Base-by-base conservation (phyloP, 2,888 invertebrate species). In the Pheosia gnoma region DNA sequence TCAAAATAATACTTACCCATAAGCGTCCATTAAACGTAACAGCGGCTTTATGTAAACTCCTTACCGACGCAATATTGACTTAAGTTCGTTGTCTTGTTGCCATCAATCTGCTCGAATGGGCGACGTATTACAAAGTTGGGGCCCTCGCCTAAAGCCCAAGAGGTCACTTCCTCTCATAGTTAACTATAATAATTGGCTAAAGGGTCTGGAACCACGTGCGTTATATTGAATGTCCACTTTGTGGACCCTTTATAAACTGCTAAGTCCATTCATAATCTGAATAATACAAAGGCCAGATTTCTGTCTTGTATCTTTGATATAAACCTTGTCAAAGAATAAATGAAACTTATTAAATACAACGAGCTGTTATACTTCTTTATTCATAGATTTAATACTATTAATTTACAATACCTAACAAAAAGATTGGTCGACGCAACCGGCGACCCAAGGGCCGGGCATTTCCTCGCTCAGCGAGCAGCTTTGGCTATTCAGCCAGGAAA, bases 101-200 rank as follows among this genome's bases (percentile, higher is more conserved):
- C 79, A 93, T 93, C 90, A 90, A 91, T 93, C 91, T 90, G 81
- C 80, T 78, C 80, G 87, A 92, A 91, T 90, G 87, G 90, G 81
- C 79, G 77, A 77, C 80, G 80, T 80, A 88, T 89, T 90, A 89
- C 85, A 78, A 87, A 89, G 87, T 89, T 89, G 77, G 79, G 71
- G 78, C 78, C 84, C 84, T 81, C 76, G 64, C 77, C 77, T 68
- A 79, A 87, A 87, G 81, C 90, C 90, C 86, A 78, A 86, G 89
- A 91, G 92, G 92, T 91, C 92, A 92, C 86, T 92, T 91, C 90
- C 91, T 88, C 87, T 88, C 83, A 85, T 84, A 89, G 88, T 93
- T 92, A 93, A 91, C 92, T 92, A 91, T 91, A 86, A 89, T 92
- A 92, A 91, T 91, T 91, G 90, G 87, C 79, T 80, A 82, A 85